Base-by-base conservation (phyloP, 2,888 invertebrate genomes). In the Diplolepis rosae region DNA sequence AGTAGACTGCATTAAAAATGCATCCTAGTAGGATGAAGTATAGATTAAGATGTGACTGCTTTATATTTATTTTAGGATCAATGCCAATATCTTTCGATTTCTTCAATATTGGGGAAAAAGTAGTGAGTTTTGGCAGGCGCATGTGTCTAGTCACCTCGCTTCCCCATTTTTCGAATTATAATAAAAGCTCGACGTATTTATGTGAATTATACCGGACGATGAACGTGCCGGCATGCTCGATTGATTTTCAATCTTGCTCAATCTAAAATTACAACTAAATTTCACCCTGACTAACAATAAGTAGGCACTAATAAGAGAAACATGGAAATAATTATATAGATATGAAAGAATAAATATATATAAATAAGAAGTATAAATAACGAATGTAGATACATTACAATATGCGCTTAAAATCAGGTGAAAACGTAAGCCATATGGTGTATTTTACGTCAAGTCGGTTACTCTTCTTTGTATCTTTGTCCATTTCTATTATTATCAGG, bases 231-330 rank as follows among this genome's bases (percentile, higher is more conserved):
- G 80, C 77, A 79, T 77, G 78, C 79, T 80, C 79, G 80, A 84
- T 82, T 78, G 79, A 79, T 83, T 79, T 80, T 80, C 79, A 77
- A 82, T 81, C 79, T 79, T 80, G 84, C 85, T 84, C 82, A 78
- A 80, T 78, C 81, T 82, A 82, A 81, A 82, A 84, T 77, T 83
- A 85, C 79, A 79, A 86, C 82, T 84, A 87, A 86, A 85, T 87
- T 87, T 85, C 87, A 85, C 84, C 82, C 83, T 83, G 79, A 84
- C 77, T 86, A 85, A 85, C 82, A 81, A 84, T 85, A 87, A 86
- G 84, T 87, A 87, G 85, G 80, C 81, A 84, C 82, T 87, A 85
- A 85, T 83, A 80, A 83, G 77, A 83, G 79, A 81, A 77, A 80
- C 77, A 80, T 77, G 79, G 68, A 76, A 70, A 70, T 71, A 76